Conservation (phyloP, 2,113 vertebrate species). For the Addax nasomaculatus region DNA sequence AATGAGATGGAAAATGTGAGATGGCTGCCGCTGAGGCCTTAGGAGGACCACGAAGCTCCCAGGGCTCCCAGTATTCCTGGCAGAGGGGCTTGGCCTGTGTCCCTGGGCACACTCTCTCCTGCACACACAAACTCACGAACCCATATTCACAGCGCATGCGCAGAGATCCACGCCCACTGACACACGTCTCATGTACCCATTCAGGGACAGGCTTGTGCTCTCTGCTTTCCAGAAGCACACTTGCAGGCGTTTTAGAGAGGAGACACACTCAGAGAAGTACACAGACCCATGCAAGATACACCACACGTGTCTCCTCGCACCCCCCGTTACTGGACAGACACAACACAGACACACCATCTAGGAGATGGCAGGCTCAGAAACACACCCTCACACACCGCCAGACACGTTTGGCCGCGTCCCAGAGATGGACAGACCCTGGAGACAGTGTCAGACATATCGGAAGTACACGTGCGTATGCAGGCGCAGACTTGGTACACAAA, state of each 20-base stretch:
- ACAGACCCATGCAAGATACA: neutral
- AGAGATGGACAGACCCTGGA: neutral
- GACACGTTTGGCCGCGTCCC: neutral
- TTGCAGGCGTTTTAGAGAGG: neutral
- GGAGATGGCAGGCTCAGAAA: neutral
- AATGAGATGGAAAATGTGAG: constrained; percentile 34
- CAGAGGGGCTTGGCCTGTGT: neutral
- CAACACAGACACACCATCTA: neutral
- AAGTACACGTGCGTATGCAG: neutral
- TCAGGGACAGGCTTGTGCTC: neutral
- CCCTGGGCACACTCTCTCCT: neutral
- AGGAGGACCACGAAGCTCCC: neutral
- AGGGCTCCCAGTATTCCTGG: neutral
- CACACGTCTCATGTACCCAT: neutral
- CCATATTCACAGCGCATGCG: neutral
- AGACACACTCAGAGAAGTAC: neutral
- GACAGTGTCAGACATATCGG: neutral
- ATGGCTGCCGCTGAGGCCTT: neutral
- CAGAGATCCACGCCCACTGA: neutral
- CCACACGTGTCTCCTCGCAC: neutral
- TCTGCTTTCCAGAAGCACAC: neutral
- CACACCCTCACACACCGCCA: neutral
- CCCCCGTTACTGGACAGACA: neutral
- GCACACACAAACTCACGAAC: neutral
- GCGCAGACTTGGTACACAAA: neutral